phyloP scores from a whole-genome alignment of 2,113 vertebrate species.

The Dasypus novemcinctus region DNA sequence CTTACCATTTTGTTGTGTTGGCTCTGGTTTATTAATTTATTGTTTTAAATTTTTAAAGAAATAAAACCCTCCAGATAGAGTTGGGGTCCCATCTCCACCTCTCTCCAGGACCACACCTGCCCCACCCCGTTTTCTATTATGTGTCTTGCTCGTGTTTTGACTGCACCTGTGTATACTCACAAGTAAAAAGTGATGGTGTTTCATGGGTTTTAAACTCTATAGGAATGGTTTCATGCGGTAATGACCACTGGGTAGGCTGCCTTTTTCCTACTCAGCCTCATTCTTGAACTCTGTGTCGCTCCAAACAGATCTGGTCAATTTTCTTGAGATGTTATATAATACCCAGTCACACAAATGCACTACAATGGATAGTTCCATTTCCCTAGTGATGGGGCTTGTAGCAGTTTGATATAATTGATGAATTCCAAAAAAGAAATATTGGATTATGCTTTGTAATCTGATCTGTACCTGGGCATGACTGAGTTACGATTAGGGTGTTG shows the following conservation, averaged over 20 bases:
- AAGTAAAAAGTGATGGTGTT: rapidly evolving
- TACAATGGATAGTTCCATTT: rapidly evolving
- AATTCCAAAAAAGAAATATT: too few relatives aligned
- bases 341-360: rapidly evolving
- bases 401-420: too few relatives aligned
- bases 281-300: background rate
- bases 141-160: too few relatives aligned
- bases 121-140: background rate
- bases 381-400: rapidly evolving
- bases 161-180: rapidly evolving
- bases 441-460: too few relatives aligned
- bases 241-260: rapidly evolving
- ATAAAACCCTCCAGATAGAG: background rate
- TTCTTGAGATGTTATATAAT: rapidly evolving
- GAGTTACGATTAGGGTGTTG: too few relatives aligned
- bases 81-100: background rate
- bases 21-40: background rate
- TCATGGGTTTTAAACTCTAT: background rate
- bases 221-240: background rate
- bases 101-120: background rate
- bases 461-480: too few relatives aligned
- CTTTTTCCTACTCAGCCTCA: background rate
- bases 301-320: background rate
- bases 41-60: background rate
- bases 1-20: background rate